Evolutionary conservation across 64 coral and sea anemone genomes (phyloP).

Genomic region (Stichodactyla mertensii): DNA sequence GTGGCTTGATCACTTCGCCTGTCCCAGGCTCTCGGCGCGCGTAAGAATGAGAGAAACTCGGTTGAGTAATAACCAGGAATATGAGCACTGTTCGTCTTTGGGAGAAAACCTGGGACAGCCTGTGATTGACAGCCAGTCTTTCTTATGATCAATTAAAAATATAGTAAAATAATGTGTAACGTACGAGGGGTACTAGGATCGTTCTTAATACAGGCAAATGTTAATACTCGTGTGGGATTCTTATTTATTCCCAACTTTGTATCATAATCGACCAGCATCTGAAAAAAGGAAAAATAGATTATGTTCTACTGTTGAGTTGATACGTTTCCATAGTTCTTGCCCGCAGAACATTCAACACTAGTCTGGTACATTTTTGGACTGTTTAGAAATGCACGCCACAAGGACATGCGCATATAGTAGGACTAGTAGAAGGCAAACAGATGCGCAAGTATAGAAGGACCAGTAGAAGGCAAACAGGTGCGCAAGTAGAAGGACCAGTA

Average conservation of each 20-base stretch:
- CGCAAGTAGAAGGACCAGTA: too few species aligned
- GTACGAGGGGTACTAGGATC: conserved; percentile 12
- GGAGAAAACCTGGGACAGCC: neutral
- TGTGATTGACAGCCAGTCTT: neutral
- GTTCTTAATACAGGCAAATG: conserved; percentile 28
- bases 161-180: conserved; percentile 4
- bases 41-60: neutral
- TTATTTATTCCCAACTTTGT: conserved; percentile 13
- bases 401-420: too few species aligned
- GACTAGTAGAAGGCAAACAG: too few species aligned
- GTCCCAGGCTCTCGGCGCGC: neutral
- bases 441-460: too few species aligned
- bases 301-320: neutral
- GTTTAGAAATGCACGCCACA: too few species aligned
- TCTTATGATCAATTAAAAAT: conserved; percentile 8
- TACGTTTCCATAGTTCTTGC: neutral
- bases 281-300: conserved; percentile 9
- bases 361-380: too few species aligned
- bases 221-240: conserved; percentile 9
- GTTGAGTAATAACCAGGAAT: neutral
- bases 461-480: too few species aligned
- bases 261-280: conserved; percentile 13
- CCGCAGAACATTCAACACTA: neutral
- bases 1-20: neutral
- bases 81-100: neutral